Evolutionary conservation across 2,888 invertebrate genomes (phyloP), one percentile per base, ranked within the genome.

Genomic region (Drosophila antonietae): DNA sequence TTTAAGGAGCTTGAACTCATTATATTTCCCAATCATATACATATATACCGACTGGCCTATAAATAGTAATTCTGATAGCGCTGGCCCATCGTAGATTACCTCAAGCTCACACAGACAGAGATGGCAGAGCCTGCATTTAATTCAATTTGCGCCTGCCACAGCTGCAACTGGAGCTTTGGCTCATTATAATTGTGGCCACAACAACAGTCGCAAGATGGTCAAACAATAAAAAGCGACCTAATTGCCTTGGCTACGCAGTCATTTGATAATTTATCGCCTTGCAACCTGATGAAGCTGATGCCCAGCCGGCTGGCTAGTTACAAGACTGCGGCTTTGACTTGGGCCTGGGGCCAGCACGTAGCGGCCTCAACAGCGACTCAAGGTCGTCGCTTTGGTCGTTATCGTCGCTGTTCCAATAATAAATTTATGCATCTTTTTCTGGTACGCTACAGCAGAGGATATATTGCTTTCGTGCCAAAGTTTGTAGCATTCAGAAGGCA

Each of bases 251-350:
- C 66, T 41, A 41, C 46, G 55, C 70, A 66, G 78, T 73, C 83
- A 74, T 75, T 80, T 80, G 76, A 74, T 86, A 83, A 86, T 90
- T 89, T 89, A 89, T 89, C 88, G 83, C 68, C 70, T 65, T 71
- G 56, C 61, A 64, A 77, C 66, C 58, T 72, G 75, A 67, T 73
- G 86, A 64, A 67, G 71, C 55, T 60, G 63, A 44, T 43, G 63
- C n/a, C 52, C 23, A 35, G 28, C n/a, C 51, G 33, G 49, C 7
- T 28, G 35, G 51, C 58, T 39, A 63, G 47, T 37, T 55, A 49
- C 47, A 68, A 60, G 41, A 35, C 35, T 39, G 15, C 33, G 51
- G 44, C 51, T 7, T 3, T 23, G n/a, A 18, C 55, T 2, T 18
- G 41, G 23, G 41, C 55, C 55, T 31, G 41, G 10, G 58, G 63